Base-by-base conservation (phyloP, 2,888 invertebrate genomes). In the Cosmia trapezina region DNA sequence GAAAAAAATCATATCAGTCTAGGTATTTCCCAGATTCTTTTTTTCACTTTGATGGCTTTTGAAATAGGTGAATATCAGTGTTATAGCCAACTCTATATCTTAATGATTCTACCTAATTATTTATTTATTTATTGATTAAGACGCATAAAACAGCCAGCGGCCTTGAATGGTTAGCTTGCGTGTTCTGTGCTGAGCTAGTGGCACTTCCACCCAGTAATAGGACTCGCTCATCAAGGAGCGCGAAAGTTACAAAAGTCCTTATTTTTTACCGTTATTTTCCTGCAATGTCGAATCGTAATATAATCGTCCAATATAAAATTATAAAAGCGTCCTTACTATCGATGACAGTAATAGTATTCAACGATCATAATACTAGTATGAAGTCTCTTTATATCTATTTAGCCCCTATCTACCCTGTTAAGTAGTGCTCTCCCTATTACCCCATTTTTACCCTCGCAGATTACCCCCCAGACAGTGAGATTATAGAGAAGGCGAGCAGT, bases 391-490 rank as follows among this genome's bases (percentile, higher is more conserved):
- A 79, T 83, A 79, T 75, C 59, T 76, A 74, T 81, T 81, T 70
- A 74, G 74, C 61, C 33, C 33, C 64, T 83, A 85, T 73, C 73
- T 71, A 74, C 81, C 64, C 76, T 41, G 68, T 64, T 76, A 73
- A 73, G 70, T 70, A 70, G 70, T 83, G 65, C 67, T 68, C 75
- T 75, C 68, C 47, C 71, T 72, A 68, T 85, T 85, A 76, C 81
- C 56, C 75, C 66, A 65, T 84, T 83, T 74, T 80, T 85, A 78
- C 56, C 77, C 63, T 60, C 43, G 0, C 49, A 78, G 76, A 85
- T 74, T 63, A 73, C 73, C 68, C 74, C 49, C 70, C 12, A 76
- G 81, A 64, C 68, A 56, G 59, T 61, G 56, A 70, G 78, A 78
- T 83, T 81, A 83, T 66, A 73, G 73, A 59, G 51, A 69, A 75